phyloP scores from a whole-genome alignment of 2,113 vertebrate genomes.

The Planiliza haematocheilus region DNA sequence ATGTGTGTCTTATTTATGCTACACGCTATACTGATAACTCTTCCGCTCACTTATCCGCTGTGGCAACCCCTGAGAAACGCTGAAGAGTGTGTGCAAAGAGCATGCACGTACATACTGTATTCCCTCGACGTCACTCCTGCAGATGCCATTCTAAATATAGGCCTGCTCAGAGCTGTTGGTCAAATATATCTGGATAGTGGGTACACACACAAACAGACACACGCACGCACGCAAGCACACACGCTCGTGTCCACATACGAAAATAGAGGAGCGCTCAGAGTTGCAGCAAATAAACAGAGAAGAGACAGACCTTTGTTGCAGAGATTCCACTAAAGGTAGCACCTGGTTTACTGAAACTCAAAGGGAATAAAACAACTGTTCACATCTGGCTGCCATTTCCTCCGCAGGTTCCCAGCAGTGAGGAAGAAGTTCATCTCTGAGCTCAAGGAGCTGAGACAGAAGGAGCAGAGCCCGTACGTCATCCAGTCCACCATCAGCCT shows the following conservation, averaged over 20 bases:
- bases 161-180: slow-evolving; percentile 60
- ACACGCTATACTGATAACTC: slow-evolving; percentile 38
- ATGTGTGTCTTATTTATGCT: slow-evolving; percentile 43
- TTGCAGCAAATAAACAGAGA: neutral
- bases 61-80: slow-evolving; percentile 43
- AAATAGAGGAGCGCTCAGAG: slow-evolving; percentile 11
- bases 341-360: slow-evolving; percentile 12
- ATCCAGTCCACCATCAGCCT: slow-evolving; percentile 98
- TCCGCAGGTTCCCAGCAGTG: slow-evolving; percentile 92
- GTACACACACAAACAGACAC: slow-evolving; percentile 40
- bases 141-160: slow-evolving; percentile 86
- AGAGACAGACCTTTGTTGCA: neutral
- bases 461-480: slow-evolving; percentile 94
- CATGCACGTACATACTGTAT: slow-evolving; percentile 39
- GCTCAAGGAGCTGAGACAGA: slow-evolving; percentile 95
- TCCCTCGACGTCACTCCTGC: slow-evolving; percentile 73
- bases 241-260: slow-evolving; percentile 10
- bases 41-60: slow-evolving; percentile 38
- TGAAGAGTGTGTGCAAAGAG: slow-evolving; percentile 25
- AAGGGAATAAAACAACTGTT: neutral
- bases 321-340: neutral
- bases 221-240: slow-evolving; percentile 24
- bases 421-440: slow-evolving; percentile 98
- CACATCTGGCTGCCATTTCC: slow-evolving; percentile 27
- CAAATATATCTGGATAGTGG: slow-evolving; percentile 54